Percentiles rank a stretch among this genome's conserved stretches.
These are phyloP conservation scores for Delphinus delphis DNA, from an alignment of 2,113 vertebrate species.

Conservation along the genomic window DNA sequence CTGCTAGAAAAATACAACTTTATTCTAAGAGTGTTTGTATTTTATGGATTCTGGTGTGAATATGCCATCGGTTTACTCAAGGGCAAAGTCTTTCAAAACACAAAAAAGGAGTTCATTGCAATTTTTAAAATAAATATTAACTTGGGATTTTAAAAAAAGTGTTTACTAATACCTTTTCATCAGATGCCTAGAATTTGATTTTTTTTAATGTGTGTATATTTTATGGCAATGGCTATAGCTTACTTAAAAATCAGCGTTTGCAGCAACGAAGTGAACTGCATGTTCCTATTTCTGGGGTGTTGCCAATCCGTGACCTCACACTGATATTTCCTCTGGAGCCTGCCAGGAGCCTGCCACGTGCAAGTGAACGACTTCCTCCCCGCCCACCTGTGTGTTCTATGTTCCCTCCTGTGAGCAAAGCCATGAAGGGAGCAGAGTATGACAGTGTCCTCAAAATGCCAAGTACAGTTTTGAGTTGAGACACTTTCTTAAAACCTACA, in stretches of 20 bases:
- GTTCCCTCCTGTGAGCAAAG: not conserved
- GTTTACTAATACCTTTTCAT: not conserved
- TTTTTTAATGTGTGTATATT: not conserved
- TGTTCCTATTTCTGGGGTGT: not conserved
- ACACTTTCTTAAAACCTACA: not conserved
- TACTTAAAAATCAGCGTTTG: not conserved
- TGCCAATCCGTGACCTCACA: not conserved
- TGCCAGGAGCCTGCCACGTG: fast-evolving
- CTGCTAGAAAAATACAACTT: not conserved
- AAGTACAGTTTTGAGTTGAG: not conserved
- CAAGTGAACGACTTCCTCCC: not conserved
- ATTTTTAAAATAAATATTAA: constrained; percentile 56
- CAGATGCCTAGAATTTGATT: not conserved
- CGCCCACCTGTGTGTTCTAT: not conserved
- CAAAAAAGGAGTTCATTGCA: not conserved
- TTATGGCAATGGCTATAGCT: not conserved
- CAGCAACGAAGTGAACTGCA: not conserved
- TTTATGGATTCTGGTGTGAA: constrained; percentile 35
- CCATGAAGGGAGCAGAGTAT: no score
- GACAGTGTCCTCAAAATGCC: not conserved
- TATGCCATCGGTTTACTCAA: constrained; percentile 28
- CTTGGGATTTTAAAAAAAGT: not conserved
- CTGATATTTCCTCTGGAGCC: not conserved
- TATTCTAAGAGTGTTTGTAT: constrained; percentile 30
- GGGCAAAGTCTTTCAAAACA: constrained; percentile 35